Percentiles rank a stretch among this genome's conserved stretches.
Evolutionary conservation across 35 echinoderm and acorn worm species (phyloP).

Genomic region (Lytechinus pictus): DNA sequence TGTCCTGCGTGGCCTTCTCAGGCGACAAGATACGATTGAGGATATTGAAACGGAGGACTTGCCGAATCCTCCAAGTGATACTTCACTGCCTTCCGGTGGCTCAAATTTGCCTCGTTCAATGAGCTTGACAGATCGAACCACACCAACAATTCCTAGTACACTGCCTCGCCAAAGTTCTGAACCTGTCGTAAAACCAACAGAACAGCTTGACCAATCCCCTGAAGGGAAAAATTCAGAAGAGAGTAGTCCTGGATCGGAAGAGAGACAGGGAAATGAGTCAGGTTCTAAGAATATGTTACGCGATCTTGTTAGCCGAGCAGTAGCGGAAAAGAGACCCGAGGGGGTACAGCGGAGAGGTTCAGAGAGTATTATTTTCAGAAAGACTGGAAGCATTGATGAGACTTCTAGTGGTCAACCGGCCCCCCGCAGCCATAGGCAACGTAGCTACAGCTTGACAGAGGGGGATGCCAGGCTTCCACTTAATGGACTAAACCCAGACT

Average conservation of each 20-base stretch:
- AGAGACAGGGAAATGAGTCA: neutral
- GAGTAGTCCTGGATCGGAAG: slow-evolving; percentile 11
- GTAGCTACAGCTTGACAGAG: slow-evolving; percentile 92
- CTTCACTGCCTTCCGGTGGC: neutral
- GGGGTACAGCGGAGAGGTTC: slow-evolving; percentile 10
- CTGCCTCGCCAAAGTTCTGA: slow-evolving; percentile 54
- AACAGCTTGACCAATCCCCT: neutral
- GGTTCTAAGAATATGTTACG: slow-evolving; percentile 3
- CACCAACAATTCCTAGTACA: neutral
- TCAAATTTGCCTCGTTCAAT: slow-evolving; percentile 28
- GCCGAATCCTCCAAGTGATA: neutral
- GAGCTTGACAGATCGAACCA: slow-evolving; percentile 19
- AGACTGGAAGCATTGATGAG: slow-evolving; percentile 54
- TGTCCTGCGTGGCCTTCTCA: slow-evolving; percentile 44
- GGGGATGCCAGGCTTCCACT: slow-evolving; percentile 64
- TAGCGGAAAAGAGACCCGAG: slow-evolving; percentile 37
- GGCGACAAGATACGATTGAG: slow-evolving; percentile 49
- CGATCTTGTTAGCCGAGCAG: slow-evolving; percentile 51
- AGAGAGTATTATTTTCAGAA: slow-evolving; percentile 29
- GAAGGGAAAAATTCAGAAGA: slow-evolving; percentile 10
- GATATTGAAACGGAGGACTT: slow-evolving; percentile 23
- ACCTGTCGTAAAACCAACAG: slow-evolving; percentile 42
- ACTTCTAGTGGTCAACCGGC: slow-evolving; percentile 48
- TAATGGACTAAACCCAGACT: slow-evolving; percentile 40
- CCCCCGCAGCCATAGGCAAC: slow-evolving; percentile 52